phyloP scores from a whole-genome alignment of 2,113 vertebrate genomes.

The Vidua macroura region DNA sequence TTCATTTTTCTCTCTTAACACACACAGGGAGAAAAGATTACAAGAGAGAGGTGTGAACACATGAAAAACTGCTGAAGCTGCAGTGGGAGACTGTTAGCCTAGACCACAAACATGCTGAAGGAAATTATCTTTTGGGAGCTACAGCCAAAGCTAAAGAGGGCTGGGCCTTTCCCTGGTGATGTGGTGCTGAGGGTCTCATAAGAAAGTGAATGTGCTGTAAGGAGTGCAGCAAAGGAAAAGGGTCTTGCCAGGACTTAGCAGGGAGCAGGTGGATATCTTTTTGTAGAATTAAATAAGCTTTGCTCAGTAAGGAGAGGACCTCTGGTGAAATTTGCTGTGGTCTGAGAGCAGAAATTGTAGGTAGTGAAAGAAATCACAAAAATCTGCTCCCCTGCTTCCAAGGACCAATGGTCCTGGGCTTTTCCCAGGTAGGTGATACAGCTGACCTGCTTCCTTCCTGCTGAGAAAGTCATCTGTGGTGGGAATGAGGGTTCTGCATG shows the following conservation, averaged over 20 bases:
- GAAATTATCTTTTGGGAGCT: background rate
- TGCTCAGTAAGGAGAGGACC: background rate
- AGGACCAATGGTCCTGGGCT: background rate
- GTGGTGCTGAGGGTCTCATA: background rate
- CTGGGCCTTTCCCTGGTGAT: background rate
- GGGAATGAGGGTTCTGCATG: background rate
- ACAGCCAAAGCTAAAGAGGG: background rate
- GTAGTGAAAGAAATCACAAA: background rate
- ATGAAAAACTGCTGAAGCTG: background rate
- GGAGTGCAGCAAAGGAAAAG: background rate
- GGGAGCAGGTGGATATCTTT: background rate
- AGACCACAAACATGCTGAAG: accelerated
- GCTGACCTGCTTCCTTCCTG: background rate
- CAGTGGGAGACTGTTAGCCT: background rate
- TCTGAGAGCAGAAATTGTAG: background rate
- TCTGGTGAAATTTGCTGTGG: background rate
- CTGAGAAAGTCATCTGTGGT: background rate
- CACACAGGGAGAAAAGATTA: background rate
- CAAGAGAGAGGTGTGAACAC: background rate
- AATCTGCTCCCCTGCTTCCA: background rate
- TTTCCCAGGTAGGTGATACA: background rate
- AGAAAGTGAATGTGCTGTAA: background rate
- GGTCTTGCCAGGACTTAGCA: background rate
- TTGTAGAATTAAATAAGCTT: background rate
- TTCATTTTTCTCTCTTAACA: background rate